Conservation (phyloP, 2,888 invertebrate species). For the Stenolophus ochropezus region DNA sequence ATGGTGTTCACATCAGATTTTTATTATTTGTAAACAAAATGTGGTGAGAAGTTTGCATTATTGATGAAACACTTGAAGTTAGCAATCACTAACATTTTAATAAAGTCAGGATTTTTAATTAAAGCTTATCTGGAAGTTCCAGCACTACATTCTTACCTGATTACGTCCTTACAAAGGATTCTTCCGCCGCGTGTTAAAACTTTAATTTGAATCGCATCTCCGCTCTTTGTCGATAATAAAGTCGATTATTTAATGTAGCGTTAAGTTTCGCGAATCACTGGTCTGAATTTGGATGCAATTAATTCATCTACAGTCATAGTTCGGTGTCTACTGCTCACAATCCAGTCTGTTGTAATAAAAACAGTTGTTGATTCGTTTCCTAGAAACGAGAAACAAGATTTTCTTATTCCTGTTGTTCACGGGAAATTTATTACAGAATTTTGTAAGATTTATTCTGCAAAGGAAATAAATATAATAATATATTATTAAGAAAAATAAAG, state of each 20-base stretch:
- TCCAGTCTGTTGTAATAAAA: no score
- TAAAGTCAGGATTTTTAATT: conserved; percentile 11
- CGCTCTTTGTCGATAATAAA: conserved; percentile 10
- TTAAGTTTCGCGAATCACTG: conserved; percentile 41
- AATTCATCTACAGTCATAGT: conserved; percentile 49
- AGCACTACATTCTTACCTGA: conserved; percentile 41
- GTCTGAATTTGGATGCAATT: conserved; percentile 24
- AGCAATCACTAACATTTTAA: conserved; percentile 1
- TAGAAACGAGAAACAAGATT: no score
- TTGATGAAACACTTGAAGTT: not conserved
- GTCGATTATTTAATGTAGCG: conserved; percentile 45
- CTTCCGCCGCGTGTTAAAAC: conserved; percentile 26
- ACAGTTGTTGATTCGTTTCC: no score
- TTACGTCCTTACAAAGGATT: conserved; percentile 38
- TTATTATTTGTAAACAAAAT: no score
- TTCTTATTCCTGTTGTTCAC: no score
- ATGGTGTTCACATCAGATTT: no score
- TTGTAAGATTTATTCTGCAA: no score
- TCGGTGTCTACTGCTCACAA: no score
- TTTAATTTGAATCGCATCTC: conserved; percentile 15
- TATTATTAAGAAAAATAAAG: no score
- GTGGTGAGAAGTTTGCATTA: no score
- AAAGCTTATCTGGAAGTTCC: conserved; percentile 8
- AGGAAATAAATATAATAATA: no score
- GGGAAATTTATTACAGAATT: no score